Percentiles rank a stretch among this genome's conserved stretches.
phyloP scores from a whole-genome alignment of 2,113 vertebrate species.

The Otus sunia region DNA sequence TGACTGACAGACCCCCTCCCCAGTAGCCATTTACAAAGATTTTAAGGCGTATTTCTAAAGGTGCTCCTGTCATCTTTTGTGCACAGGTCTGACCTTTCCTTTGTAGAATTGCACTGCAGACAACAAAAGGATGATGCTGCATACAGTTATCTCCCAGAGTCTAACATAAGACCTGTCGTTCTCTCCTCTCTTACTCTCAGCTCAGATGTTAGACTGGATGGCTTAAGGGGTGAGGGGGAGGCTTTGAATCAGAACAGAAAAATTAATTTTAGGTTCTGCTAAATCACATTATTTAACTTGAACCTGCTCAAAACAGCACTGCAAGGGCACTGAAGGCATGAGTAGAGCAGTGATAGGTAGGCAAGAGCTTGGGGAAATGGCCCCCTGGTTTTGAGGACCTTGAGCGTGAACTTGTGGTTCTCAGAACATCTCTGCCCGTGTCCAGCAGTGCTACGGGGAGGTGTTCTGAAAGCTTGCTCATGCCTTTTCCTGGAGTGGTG shows the following conservation, averaged over 20 bases:
- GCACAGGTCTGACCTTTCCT: neutral
- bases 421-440: fast-evolving
- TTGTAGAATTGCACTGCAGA: neutral
- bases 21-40: neutral
- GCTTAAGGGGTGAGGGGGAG: neutral
- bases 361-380: neutral
- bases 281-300: neutral
- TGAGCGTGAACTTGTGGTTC: neutral
- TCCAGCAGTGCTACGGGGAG: neutral
- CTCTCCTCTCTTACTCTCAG: neutral
- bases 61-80: neutral
- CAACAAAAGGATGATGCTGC: neutral
- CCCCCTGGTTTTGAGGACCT: neutral
- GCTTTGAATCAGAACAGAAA: neutral
- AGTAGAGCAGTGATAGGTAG: neutral
- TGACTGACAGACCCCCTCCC: neutral
- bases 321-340: neutral
- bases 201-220: neutral
- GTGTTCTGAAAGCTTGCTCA: neutral
- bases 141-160: neutral
- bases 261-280: neutral
- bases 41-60: neutral
- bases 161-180: neutral
- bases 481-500: neutral
- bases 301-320: fast-evolving